Evolutionary conservation across 2,113 vertebrate genomes (phyloP).

Genomic region (Myrmecobius fasciatus): DNA sequence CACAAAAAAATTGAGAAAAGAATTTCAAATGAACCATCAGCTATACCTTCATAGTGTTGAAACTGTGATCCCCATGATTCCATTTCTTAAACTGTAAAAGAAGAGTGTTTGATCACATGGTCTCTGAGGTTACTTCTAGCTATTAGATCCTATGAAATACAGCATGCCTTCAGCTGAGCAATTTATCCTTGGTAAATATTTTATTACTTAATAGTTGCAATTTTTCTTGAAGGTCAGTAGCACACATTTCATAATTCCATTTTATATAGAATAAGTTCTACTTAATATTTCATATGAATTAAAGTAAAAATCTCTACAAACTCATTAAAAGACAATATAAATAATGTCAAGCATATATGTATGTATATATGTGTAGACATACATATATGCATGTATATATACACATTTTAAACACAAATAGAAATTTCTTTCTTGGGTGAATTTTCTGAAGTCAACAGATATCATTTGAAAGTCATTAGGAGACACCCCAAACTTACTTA

Average conservation of each 20-base stretch:
- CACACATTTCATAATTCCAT: conserved; percentile 29
- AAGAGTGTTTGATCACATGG: neutral
- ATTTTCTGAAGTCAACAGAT: neutral
- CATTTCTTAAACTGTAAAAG: neutral
- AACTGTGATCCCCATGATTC: neutral
- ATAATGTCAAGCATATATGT: neutral
- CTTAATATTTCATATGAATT: neutral
- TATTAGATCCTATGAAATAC: neutral
- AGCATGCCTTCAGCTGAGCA: conserved; percentile 13
- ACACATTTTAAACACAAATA: neutral
- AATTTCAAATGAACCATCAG: neutral
- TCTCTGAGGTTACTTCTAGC: neutral
- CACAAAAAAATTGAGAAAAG: neutral
- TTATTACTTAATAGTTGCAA: neutral
- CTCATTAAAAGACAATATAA: conserved; percentile 32
- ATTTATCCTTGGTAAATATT: neutral
- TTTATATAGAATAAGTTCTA: conserved; percentile 8
- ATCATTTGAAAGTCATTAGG: neutral
- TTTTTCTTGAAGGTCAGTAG: neutral
- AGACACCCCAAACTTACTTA: neutral
- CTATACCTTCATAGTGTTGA: neutral
- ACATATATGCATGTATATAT: no score
- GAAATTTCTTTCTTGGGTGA: neutral
- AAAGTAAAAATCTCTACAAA: neutral
- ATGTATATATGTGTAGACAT: neutral